phyloP scores from a whole-genome alignment of 2,888 invertebrate genomes.

The Aromia moschata region DNA sequence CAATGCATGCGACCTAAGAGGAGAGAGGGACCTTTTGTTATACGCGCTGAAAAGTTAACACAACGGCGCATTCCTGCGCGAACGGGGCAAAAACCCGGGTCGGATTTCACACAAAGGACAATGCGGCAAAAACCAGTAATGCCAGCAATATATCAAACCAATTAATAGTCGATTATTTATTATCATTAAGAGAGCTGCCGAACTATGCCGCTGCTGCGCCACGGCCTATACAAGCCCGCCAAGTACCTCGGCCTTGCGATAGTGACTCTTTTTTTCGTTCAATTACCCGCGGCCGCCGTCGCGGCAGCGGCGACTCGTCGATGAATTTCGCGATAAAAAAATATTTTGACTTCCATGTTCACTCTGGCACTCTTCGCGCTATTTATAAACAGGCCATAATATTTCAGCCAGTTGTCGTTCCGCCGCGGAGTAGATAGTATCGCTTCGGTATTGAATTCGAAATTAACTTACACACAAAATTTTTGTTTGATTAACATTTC shows the following conservation, averaged over 20 bases:
- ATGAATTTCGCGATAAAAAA: too few relatives aligned
- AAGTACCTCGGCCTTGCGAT: constrained; percentile 38
- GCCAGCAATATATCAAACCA: constrained; percentile 63
- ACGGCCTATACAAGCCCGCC: constrained; percentile 18
- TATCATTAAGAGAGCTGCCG: constrained; percentile 60
- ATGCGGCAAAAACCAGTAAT: constrained; percentile 58
- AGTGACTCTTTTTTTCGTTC: constrained; percentile 24
- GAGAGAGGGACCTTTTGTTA: too few relatives aligned
- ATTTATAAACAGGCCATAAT: too few relatives aligned
- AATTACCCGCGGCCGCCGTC: constrained; percentile 25
- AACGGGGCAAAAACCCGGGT: constrained; percentile 55
- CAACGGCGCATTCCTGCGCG: constrained; percentile 56
- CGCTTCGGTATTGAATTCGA: too few relatives aligned
- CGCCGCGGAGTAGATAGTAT: too few relatives aligned
- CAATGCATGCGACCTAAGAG: too few relatives aligned
- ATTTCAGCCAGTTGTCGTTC: too few relatives aligned
- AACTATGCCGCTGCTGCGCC: constrained; percentile 48
- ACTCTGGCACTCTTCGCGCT: too few relatives aligned
- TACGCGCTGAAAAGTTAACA: constrained; percentile 49
- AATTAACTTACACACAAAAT: too few relatives aligned
- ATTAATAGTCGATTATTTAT: constrained; percentile 63
- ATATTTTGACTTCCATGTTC: too few relatives aligned
- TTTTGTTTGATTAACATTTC: too few relatives aligned
- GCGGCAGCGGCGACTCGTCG: too few relatives aligned
- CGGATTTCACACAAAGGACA: constrained; percentile 60